Evolutionary conservation across 2,113 vertebrate genomes (phyloP), one percentile per base, ranked within the genome.

Genomic region (Hippocampus guttulatus): DNA sequence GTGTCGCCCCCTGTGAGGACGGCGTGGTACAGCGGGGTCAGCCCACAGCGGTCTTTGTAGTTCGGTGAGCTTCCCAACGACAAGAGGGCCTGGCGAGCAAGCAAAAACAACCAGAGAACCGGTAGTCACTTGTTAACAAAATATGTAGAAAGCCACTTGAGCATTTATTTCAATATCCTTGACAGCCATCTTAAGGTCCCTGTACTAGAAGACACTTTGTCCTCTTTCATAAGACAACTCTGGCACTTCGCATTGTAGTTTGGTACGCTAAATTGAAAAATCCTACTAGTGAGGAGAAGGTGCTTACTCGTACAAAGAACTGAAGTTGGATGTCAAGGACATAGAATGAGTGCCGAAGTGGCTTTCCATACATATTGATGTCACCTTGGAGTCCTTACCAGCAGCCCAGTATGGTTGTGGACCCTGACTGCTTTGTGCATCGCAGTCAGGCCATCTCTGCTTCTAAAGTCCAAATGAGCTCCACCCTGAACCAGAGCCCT

Each of bases 11-110:
- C 95, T 72, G 93, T 92, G 92, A 97, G 93, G 40, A 95, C 93
- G 0, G 94, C 94, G 85, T 97, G 95, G 91, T 96, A 97, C 74
- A 96, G 90, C 0, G 95, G 94, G 49, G 95, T 96, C 86, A 96
- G 91, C 38, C 94, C 94, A 73, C 94, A 92, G 67, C 93, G 94
- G 83, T 97, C 95, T 83, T 93, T 96, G 88, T 95, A 96, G 87
- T 96, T 92, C n/a, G 95, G 93, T 70, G 95, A 97, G 1, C 92
- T 92, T 51, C 95, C 95, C 0, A 95, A 83, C 21, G 95, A 93
- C 87, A 97, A 83, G 20, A 97, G 92, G 0, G 91, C 89, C 95
- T 93, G 62, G 16, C 2, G 62, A 47, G 51, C 23, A 30, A 55
- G 64, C 4, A 41, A 38, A 77, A 61, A 57, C n/a, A 9, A 23